Conservation (phyloP, 2,113 vertebrate species). For the Rhabdomys dilectus region DNA sequence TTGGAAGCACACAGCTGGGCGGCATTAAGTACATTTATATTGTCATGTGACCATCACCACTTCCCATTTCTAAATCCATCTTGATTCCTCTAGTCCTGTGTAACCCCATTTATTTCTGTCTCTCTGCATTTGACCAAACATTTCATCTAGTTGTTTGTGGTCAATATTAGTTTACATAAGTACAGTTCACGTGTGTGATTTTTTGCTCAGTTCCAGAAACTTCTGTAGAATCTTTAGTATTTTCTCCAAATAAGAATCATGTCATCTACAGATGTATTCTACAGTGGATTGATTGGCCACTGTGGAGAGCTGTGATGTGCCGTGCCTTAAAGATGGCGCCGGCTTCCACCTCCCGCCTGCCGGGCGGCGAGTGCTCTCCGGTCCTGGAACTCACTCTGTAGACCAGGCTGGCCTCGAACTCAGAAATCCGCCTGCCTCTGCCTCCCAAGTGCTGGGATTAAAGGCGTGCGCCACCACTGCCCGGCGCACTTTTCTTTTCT, state of each 20-base stretch:
- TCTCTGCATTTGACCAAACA: neutral
- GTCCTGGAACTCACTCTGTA: too few relatives aligned
- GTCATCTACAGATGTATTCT: neutral
- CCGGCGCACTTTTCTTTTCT: too few relatives aligned
- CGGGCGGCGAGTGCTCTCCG: too few relatives aligned
- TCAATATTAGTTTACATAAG: neutral
- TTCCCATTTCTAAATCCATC: neutral
- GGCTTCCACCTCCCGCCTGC: too few relatives aligned
- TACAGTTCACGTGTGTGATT: neutral
- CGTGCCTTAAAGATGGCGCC: too few relatives aligned
- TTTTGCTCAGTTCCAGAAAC: neutral
- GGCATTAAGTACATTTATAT: neutral
- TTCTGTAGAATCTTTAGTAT: neutral
- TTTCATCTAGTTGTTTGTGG: neutral
- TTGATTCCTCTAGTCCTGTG: neutral
- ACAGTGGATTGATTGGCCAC: too few relatives aligned
- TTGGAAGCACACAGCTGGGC: neutral
- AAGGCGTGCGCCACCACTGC: too few relatives aligned
- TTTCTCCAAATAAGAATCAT: neutral
- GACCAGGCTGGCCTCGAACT: too few relatives aligned
- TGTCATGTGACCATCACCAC: neutral
- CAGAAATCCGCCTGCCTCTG: too few relatives aligned
- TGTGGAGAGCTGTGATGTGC: too few relatives aligned
- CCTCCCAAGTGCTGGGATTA: too few relatives aligned
- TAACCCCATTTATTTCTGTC: neutral